These are phyloP conservation scores for Platysteira castanea DNA, from an alignment of 2,113 vertebrate species.

Conservation along the genomic window DNA sequence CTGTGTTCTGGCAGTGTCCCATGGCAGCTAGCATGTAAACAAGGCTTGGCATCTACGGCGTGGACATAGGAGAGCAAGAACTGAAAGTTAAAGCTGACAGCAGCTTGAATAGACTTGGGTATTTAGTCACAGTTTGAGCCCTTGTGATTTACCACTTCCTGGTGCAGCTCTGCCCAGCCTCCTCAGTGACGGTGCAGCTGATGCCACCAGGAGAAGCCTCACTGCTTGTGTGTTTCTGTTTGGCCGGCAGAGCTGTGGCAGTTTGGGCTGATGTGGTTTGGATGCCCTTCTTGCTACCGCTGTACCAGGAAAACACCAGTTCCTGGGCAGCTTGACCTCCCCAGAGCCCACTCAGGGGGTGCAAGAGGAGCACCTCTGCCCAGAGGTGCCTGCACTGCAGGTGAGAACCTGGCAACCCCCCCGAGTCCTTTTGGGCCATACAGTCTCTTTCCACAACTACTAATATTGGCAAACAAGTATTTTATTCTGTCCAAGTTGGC, in stretches of 20 bases:
- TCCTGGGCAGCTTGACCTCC: neutral
- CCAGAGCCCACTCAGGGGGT: rapidly evolving
- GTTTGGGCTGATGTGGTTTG: neutral
- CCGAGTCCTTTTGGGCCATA: neutral
- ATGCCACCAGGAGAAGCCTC: neutral
- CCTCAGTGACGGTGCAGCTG: neutral
- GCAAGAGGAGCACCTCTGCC: neutral
- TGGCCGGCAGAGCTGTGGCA: neutral
- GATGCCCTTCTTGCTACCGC: neutral
- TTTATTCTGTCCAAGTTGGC: neutral
- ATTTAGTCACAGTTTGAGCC: neutral
- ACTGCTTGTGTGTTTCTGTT: neutral
- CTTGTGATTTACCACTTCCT: neutral
- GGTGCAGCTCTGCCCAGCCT: neutral
- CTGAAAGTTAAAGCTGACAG: neutral
- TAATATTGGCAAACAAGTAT: neutral
- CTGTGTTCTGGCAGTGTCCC: neutral
- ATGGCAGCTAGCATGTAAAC: neutral
- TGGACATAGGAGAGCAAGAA: neutral
- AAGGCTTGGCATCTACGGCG: rapidly evolving
- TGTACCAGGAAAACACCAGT: neutral
- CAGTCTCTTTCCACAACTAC: neutral
- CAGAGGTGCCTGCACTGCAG: neutral
- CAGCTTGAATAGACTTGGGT: neutral
- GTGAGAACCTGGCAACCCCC: neutral